A percentile compares a stretch with the other conserved stretches of the same genome.
phyloP scores from a whole-genome alignment of 1,140 invertebrate species.

The Tetranychus urticae region DNA sequence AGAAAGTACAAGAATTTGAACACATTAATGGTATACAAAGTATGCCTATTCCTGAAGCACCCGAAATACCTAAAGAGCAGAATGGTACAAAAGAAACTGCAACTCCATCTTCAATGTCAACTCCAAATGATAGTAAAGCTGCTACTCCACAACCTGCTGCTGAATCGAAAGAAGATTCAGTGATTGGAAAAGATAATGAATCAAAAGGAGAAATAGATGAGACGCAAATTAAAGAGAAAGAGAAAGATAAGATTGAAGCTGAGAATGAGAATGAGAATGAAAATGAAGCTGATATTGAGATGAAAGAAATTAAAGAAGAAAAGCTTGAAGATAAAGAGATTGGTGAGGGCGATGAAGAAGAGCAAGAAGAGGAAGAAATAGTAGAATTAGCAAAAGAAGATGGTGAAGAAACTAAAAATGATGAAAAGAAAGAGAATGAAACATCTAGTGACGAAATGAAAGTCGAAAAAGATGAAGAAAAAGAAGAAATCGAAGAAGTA shows the following conservation, averaged over 20 bases:
- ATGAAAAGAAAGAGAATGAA: background rate
- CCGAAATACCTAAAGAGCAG: background rate
- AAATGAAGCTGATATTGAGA: background rate
- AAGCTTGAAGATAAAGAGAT: background rate
- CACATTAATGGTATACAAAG: conserved; percentile 92
- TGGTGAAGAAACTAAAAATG: background rate
- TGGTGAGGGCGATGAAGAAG: background rate
- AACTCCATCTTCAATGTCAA: background rate
- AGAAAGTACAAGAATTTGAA: conserved; percentile 98
- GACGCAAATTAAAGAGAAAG: background rate
- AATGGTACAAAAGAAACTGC: background rate
- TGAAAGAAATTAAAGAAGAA: background rate
- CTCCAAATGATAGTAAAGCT: conserved; percentile 24
- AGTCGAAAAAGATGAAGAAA: background rate
- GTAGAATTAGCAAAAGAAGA: background rate
- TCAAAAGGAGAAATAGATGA: background rate
- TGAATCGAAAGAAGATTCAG: background rate
- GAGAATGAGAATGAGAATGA: background rate
- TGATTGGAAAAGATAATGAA: background rate
- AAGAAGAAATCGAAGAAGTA: conserved; percentile 17
- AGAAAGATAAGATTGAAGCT: background rate
- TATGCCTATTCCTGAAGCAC: conserved; percentile 38
- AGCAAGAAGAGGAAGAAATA: background rate
- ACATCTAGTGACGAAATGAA: background rate
- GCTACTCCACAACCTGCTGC: conserved; percentile 38